These are phyloP conservation scores for Mactromeris polynyma DNA, from an alignment of 2,888 invertebrate species.

Conservation along the genomic window DNA sequence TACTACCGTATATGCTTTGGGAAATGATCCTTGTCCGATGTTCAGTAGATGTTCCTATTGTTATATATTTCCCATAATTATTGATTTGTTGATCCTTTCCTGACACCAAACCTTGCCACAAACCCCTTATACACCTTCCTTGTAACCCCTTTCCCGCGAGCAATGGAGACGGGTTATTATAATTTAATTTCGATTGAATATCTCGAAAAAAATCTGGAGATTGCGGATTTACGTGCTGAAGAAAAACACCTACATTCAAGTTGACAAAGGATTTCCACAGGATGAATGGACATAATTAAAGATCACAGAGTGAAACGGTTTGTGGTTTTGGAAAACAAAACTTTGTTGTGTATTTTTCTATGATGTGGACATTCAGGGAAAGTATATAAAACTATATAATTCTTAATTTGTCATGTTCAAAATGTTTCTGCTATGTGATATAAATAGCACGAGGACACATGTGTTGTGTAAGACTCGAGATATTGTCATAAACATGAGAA, in stretches of 20 bases:
- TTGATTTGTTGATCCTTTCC: conserved; percentile 48
- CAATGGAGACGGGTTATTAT: conserved; percentile 51
- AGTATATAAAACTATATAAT: conserved; percentile 3
- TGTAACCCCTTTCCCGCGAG: conserved; percentile 48
- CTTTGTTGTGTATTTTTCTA: conserved; percentile 17
- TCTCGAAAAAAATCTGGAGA: not conserved
- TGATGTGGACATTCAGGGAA: not conserved
- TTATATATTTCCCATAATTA: conserved; percentile 53
- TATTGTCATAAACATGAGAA: not conserved
- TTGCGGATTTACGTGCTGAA: conserved; percentile 14
- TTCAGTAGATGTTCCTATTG: conserved; percentile 41
- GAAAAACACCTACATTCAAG: not conserved
- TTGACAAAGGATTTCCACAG: not conserved
- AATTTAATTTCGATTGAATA: not conserved
- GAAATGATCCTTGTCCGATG: conserved; percentile 43
- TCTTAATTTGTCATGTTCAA: not conserved
- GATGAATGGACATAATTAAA: not conserved
- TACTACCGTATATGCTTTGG: conserved; percentile 49
- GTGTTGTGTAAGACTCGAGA: not conserved
- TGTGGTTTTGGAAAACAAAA: conserved; percentile 12
- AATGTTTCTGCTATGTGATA: not conserved
- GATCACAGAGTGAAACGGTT: not conserved
- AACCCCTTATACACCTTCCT: conserved; percentile 59
- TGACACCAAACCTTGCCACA: conserved; percentile 48
- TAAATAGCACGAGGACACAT: not conserved